Conservation (phyloP, 2,888 invertebrate genomes). For the Conomelus anceps region DNA sequence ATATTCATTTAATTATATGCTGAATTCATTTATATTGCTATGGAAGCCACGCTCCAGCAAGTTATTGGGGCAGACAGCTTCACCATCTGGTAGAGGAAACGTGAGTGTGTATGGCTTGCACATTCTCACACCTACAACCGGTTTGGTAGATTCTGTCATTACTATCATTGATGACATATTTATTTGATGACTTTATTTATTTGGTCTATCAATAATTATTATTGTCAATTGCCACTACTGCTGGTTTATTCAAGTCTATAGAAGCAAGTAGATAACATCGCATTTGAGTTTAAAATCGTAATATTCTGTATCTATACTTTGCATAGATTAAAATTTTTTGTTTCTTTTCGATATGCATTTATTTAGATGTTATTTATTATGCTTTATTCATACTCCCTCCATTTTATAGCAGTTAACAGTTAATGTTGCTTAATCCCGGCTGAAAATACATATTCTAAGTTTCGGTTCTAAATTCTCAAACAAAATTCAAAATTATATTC, state of each 20-base stretch:
- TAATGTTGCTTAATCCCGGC: too few species aligned
- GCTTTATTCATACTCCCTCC: too few species aligned
- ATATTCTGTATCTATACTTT: too few species aligned
- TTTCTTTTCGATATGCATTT: too few species aligned
- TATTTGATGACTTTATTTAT: background rate
- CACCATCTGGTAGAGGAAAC: background rate
- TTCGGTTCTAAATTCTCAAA: too few species aligned
- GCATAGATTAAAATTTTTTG: too few species aligned
- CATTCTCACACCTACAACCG: background rate
- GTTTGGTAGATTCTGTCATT: background rate
- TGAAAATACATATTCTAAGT: too few species aligned
- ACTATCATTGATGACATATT: background rate
- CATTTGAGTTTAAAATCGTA: background rate
- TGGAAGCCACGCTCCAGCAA: background rate
- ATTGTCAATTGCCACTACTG: background rate
- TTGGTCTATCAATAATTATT: background rate
- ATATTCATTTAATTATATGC: too few species aligned
- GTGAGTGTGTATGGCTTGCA: background rate
- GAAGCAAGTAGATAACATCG: background rate
- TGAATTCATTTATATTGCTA: background rate
- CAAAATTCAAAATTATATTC: too few species aligned
- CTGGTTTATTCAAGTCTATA: background rate
- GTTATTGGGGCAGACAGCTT: background rate
- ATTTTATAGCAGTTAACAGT: too few species aligned
- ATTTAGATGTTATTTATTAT: too few species aligned